phyloP scores from a whole-genome alignment of 2,113 vertebrate genomes.

The Rhagologus leucostigma region DNA sequence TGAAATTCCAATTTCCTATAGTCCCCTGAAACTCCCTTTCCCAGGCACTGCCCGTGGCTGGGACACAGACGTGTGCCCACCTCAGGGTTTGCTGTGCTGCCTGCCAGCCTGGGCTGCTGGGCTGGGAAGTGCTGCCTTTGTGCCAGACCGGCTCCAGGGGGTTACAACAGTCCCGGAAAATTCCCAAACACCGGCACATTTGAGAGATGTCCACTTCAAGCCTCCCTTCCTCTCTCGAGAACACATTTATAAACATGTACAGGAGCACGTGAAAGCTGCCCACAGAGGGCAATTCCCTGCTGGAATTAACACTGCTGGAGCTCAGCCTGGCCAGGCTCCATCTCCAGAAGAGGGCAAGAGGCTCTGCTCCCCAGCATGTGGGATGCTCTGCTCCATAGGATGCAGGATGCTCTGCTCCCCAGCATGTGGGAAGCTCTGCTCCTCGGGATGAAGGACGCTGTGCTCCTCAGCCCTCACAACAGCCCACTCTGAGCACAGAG shows the following conservation, averaged over 20 bases:
- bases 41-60: neutral
- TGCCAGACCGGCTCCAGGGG: neutral
- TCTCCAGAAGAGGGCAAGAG: neutral
- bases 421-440: neutral
- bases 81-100: neutral
- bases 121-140: neutral
- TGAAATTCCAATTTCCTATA: neutral
- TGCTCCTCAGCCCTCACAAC: neutral
- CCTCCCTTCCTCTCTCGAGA: neutral
- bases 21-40: neutral
- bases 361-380: neutral
- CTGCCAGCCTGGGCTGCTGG: neutral
- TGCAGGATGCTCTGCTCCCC: neutral
- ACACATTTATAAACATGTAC: neutral
- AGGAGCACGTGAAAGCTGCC: no score
- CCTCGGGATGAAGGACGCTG: neutral
- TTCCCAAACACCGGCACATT: neutral
- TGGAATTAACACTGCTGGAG: neutral
- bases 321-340: neutral
- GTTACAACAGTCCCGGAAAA: neutral
- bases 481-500: neutral
- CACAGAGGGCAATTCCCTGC: neutral
- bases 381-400: neutral
- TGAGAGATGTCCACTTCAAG: neutral
- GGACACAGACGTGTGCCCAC: neutral